Base-by-base conservation (phyloP, 2,888 invertebrate genomes). In the Pseudolycoriella hygida region DNA sequence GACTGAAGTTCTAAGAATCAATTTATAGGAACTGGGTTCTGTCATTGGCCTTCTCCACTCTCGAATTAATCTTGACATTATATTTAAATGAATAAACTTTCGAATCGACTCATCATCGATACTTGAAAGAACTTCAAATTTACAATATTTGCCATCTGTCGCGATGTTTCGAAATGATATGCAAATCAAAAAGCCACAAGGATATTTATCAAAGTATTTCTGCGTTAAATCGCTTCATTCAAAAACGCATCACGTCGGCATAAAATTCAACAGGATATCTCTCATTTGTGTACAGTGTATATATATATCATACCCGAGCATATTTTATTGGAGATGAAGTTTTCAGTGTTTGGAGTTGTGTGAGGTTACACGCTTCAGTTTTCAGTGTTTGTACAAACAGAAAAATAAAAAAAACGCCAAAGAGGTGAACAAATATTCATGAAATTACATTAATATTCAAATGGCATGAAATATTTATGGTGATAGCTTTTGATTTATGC, bases 201-300 rank as follows among this genome's bases (percentile, higher is more conserved):
- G 34, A 34, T 34, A 34, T 34, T 34, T 34, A 34, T 34, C 34
- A 34, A 34, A 46, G 42, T 42, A 42, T 42, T 17, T 38, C 42
- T 37, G 46, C 42, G 42, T 46, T 37, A 46, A 46, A 46, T 46
- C 45, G 42, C 20, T 46, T 38, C 37, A 46, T 46, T 46, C 34
- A 46, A 46, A 46, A 46, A 46, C 42, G 42, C 46, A 46, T 46
- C 46, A 46, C 46, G 46, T 46, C 46, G 42, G 20, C 46, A 41
- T 19, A 41, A 41, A 42, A 42, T 42, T 39, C 39, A 39, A 39
- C 39, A 39, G 39, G 39, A 39, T 39, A 15, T 25, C 25, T 25
- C 25, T 25, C 25, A 25, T 25, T 25, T 25, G 25, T 25, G 25
- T 25, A 25, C 25, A 25, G 4, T 25, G n/a, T n/a, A n/a, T n/a